Conservation (phyloP, 92 coral and sea anemone species). For the Bergia puertoricense region DNA sequence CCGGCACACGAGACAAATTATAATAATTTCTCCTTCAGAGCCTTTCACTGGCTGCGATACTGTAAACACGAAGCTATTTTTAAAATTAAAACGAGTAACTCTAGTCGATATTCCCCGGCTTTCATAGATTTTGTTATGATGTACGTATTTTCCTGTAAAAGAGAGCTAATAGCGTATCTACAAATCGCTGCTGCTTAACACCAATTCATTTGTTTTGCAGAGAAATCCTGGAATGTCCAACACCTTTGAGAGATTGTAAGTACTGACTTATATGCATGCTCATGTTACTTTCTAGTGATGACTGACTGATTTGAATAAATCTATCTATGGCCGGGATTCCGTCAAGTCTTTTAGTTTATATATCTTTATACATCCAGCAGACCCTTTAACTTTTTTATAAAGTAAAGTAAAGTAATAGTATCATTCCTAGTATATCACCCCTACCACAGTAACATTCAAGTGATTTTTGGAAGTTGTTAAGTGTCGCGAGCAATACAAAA, state of each 20-base stretch:
- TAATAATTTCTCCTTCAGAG: too few species aligned
- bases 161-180: neutral
- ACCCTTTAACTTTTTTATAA: too few species aligned
- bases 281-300: neutral
- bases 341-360: neutral
- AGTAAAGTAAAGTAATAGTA: too few species aligned
- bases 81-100: constrained; percentile 1
- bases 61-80: neutral
- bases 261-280: neutral
- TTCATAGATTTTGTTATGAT: constrained; percentile 4
- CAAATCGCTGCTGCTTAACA: neutral
- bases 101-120: neutral
- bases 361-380: too few species aligned
- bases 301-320: neutral
- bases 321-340: neutral
- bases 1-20: neutral
- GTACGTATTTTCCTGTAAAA: neutral
- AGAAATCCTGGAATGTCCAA: neutral
- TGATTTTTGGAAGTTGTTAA: too few species aligned
- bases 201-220: constrained; percentile 10
- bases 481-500: too few species aligned
- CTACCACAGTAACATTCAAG: neutral
- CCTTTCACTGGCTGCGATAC: too few species aligned
- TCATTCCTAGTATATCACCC: too few species aligned
- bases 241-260: neutral